Evolutionary conservation across 2,797 vertebrate genomes (phyloP).

Genomic region (Momotus momota): DNA sequence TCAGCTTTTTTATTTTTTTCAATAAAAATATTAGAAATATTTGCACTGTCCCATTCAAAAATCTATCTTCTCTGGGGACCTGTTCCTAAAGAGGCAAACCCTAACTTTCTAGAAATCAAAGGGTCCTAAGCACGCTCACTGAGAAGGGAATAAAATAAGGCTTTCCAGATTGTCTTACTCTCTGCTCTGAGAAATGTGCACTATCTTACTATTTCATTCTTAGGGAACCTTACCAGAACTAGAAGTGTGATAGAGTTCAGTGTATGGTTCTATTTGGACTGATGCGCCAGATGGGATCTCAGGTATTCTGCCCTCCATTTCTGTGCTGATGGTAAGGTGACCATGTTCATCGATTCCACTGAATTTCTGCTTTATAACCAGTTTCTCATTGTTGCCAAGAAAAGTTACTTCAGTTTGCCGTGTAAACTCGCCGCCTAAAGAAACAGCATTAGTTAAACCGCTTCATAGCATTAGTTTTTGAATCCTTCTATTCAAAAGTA

Average conservation of each 20-base stretch:
- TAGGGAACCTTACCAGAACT: conserved; percentile 82
- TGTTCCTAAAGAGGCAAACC: not conserved
- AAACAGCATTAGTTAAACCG: not conserved
- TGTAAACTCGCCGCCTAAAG: conserved; percentile 90
- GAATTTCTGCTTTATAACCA: conserved; percentile 89
- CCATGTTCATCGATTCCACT: conserved; percentile 93
- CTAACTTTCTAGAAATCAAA: not conserved
- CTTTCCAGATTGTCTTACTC: not conserved
- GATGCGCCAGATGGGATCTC: conserved; percentile 82
- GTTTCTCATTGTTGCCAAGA: conserved; percentile 85
- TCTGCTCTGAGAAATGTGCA: not conserved
- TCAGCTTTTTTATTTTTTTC: not conserved
- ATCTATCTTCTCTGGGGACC: not conserved
- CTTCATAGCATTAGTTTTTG: not conserved
- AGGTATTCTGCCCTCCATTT: conserved; percentile 87
- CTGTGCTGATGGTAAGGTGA: conserved; percentile 89
- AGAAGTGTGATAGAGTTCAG: conserved; percentile 91
- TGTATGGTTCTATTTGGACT: conserved; percentile 88
- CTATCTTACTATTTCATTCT: not conserved
- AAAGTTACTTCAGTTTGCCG: conserved; percentile 92
- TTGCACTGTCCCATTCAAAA: not conserved
- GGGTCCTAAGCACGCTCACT: not conserved
- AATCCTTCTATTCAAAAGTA: not conserved
- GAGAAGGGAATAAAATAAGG: not conserved
- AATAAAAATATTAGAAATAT: not conserved